Evolutionary conservation across 2,797 vertebrate species (phyloP), one percentile per base, ranked within the genome.

Genomic region (Dicrostonyx torquatus): DNA sequence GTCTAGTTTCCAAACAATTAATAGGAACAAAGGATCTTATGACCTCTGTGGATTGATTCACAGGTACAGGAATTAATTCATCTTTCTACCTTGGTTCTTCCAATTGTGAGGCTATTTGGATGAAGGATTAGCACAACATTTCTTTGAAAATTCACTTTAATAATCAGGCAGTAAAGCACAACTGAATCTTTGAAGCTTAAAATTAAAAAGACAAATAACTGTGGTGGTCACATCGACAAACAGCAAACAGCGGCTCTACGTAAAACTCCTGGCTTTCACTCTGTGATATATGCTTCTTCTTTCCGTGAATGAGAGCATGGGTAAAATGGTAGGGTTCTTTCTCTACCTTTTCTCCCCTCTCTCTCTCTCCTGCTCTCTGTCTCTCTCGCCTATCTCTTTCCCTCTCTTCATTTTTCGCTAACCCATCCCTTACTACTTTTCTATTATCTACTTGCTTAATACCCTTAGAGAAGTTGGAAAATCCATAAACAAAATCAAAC

Each of bases 81-180:
- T 15, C 55, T 91, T 91, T 86, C 40, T 83, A 10, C 9, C 20
- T 73, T 62, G 50, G 37, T 29, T 96, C 34, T 89, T 13, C 15
- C 31, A 85, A 7, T 86, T 60, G 45, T 43, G 62, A 93, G 34
- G 37, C 37, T 43, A 87, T 75, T 87, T 68, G 6, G 1, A 4
- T 96, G 92, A 97, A 95, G 50, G 91, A 94, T 97, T 97, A 95
- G 8, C 87, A 8, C 45, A 80, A 90, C 15, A 96, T 93, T 96
- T 13, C 70, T 93, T 95, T 94, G 24, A 91, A 97, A 95, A 94
- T 91, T 92, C 92, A n/a, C 60, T 89, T 70, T 89, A 82, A 93
- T 66, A 95, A 66, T 73, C 8, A 80, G 66, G 58, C 18, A 93
- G 12, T 20, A 73, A 83, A 37, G 20, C 43, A 89, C 73, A 55